Conservation (phyloP, 2,797 vertebrate genomes). For the Hoplostethus mediterraneus region DNA sequence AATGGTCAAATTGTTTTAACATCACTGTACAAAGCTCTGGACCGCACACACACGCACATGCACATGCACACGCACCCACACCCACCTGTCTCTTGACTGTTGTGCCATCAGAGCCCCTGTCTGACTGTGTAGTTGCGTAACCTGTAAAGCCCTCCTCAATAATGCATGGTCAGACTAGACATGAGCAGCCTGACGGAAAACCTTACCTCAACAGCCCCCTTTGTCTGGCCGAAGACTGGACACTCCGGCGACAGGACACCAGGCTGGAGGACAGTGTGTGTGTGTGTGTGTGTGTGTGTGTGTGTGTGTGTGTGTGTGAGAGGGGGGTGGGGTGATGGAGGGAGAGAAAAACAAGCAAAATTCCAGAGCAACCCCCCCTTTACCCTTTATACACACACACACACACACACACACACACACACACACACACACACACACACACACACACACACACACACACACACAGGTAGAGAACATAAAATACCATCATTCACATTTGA, state of each 20-base stretch:
- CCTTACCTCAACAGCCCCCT: conserved; percentile 62
- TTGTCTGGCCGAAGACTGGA: conserved; percentile 52
- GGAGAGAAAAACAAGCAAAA: no score
- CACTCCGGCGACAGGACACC: conserved; percentile 31
- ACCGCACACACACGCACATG: conserved; percentile 11
- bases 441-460: no score
- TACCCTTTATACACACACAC: no score
- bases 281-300: conserved; percentile 10
- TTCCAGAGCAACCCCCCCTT: no score
- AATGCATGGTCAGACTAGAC: conserved; percentile 78
- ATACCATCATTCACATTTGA: no score
- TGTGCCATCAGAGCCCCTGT: conserved; percentile 49
- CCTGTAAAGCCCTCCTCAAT: conserved; percentile 75
- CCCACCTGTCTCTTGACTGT: conserved; percentile 17
- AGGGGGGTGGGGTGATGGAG: no score
- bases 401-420: no score
- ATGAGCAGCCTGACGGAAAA: conserved; percentile 71
- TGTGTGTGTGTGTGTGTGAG: background rate
- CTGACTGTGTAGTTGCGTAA: conserved; percentile 67
- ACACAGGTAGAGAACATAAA: no score
- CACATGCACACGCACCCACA: background rate
- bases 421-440: no score
- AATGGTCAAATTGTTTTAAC: background rate
- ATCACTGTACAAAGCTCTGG: background rate
- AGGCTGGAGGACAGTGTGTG: background rate